These are phyloP conservation scores for Drosophila kanekoi DNA, from an alignment of 2,888 invertebrate genomes.

Conservation along the genomic window DNA sequence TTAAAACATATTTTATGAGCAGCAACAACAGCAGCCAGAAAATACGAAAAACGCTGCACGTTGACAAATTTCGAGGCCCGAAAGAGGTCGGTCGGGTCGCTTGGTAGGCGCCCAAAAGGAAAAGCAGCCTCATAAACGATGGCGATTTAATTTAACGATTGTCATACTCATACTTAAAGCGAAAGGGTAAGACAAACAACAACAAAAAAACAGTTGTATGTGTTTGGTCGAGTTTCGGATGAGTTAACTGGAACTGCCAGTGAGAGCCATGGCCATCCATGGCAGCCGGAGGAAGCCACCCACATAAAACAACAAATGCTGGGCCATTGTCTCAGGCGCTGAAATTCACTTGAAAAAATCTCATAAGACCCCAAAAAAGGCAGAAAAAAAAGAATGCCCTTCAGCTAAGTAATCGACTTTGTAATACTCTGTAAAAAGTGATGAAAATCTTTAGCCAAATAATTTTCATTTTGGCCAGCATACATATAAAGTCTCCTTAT, in stretches of 20 bases:
- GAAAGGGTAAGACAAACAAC: slow-evolving; percentile 40
- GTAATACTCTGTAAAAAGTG: slow-evolving; percentile 31
- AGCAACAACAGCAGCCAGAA: slow-evolving; percentile 51
- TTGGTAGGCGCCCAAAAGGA: slow-evolving; percentile 76
- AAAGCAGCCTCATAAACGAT: slow-evolving; percentile 76
- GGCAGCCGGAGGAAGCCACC: slow-evolving; percentile 65
- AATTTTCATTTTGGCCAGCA: no score
- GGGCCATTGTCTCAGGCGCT: slow-evolving; percentile 69
- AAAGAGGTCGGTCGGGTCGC: slow-evolving; percentile 65
- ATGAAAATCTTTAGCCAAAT: no score
- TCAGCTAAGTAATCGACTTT: slow-evolving; percentile 26
- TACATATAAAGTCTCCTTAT: no score
- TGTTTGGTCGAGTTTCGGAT: slow-evolving; percentile 43
- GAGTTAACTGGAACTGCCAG: slow-evolving; percentile 69
- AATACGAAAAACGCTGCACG: slow-evolving; percentile 74
- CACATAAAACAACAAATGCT: slow-evolving; percentile 73
- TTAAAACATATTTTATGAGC: slow-evolving; percentile 80
- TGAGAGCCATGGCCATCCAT: slow-evolving; percentile 33
- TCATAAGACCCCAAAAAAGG: slow-evolving; percentile 50
- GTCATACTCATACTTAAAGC: slow-evolving; percentile 60
- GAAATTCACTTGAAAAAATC: slow-evolving; percentile 77
- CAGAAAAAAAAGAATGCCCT: slow-evolving; percentile 34
- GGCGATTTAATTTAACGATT: slow-evolving; percentile 80
- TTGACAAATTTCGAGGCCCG: slow-evolving; percentile 77
- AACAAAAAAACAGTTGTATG: slow-evolving; percentile 18